Evolutionary conservation across 2,113 vertebrate genomes (phyloP).

Genomic region (Actenoides lindsayi): DNA sequence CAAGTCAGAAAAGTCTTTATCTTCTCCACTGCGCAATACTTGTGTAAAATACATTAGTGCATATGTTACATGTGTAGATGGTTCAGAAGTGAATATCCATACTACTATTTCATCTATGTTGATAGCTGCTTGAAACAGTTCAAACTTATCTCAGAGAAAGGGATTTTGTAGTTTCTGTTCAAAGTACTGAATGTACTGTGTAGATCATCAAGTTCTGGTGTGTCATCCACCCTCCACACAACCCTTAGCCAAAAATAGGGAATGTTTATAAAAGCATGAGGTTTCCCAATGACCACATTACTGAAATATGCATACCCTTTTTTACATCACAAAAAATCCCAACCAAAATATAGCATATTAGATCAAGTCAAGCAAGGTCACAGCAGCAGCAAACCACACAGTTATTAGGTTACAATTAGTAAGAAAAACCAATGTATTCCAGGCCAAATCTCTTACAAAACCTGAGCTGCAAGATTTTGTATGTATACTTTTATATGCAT

Average conservation of each 20-base stretch:
- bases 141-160: slow-evolving; percentile 16
- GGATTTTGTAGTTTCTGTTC: slow-evolving; percentile 20
- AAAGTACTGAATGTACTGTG: slow-evolving; percentile 61
- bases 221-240: neutral
- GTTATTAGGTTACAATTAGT: neutral
- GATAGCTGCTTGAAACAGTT: slow-evolving; percentile 3
- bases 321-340: neutral
- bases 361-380: slow-evolving; percentile 8
- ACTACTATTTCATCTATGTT: neutral
- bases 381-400: neutral
- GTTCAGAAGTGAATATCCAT: neutral
- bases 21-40: neutral
- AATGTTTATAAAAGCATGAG: slow-evolving; percentile 5
- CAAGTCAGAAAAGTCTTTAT: neutral
- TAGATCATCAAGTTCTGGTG: slow-evolving; percentile 41
- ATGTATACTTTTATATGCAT: neutral
- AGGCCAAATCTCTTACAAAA: neutral
- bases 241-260: neutral
- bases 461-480: neutral
- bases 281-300: slow-evolving; percentile 18
- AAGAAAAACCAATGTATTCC: neutral
- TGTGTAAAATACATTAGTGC: neutral
- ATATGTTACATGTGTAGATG: neutral
- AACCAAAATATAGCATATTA: neutral
- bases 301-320: slow-evolving; percentile 14